These are phyloP conservation scores for Chaetogeoica ovagalla DNA, from an alignment of 2,888 invertebrate genomes.

Conservation along the genomic window DNA sequence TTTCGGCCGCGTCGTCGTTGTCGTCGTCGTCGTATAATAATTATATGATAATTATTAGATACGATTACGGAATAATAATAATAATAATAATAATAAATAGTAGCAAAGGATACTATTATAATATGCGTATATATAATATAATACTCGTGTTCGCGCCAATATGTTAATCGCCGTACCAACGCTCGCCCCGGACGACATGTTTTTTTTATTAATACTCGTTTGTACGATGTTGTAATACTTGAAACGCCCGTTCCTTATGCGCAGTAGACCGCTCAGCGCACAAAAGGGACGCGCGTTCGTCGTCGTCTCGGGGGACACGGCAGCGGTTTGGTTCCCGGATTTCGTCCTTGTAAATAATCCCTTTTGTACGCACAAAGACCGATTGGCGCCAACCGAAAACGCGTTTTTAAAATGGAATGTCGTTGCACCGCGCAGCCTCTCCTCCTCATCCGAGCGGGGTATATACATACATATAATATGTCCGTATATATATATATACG, in stretches of 20 bases:
- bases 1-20: conserved; percentile 1
- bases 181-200: conserved; percentile 26
- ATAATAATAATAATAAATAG: background rate
- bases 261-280: background rate
- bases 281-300: no score
- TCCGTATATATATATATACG: background rate
- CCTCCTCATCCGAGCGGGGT: background rate
- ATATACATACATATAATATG: background rate
- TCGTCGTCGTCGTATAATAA: background rate
- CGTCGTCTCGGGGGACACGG: background rate
- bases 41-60: conserved; percentile 12
- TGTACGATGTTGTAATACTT: no score
- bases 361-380: conserved; percentile 47
- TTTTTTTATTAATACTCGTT: no score
- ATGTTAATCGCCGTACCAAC: background rate
- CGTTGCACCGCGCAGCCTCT: background rate
- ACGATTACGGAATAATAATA: conserved; percentile 10
- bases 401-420: conserved; percentile 38
- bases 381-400: conserved; percentile 48
- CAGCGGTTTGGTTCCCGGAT: conserved; percentile 21
- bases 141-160: conserved; percentile 17
- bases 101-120: background rate
- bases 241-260: conserved; percentile 2
- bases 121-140: background rate
- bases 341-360: conserved; percentile 50